phyloP scores from a whole-genome alignment of 2,113 vertebrate species.

The Tragulus kanchil region DNA sequence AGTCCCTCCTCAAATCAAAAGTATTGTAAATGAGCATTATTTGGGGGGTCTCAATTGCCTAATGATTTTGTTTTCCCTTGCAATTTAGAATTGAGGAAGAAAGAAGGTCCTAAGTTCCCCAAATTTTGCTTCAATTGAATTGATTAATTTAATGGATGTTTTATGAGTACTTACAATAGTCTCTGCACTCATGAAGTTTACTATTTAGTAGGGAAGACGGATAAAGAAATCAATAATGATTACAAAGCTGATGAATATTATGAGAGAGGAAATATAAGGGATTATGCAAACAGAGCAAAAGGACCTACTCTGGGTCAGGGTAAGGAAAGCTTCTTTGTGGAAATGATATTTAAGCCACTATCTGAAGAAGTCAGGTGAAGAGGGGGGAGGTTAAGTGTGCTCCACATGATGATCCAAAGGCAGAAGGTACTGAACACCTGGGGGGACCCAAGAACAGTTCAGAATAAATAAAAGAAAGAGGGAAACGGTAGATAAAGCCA shows the following conservation, averaged over 20 bases:
- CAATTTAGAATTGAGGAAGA: not conserved
- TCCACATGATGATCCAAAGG: not conserved
- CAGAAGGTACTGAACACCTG: not conserved
- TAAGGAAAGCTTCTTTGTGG: not conserved
- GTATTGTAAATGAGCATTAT: not conserved
- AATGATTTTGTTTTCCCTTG: not conserved
- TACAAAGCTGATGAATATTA: not conserved
- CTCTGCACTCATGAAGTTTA: not conserved
- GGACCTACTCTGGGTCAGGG: not conserved
- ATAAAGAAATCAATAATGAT: not conserved
- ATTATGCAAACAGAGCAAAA: not conserved
- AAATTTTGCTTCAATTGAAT: not conserved
- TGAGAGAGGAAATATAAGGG: not conserved
- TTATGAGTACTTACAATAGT: not conserved
- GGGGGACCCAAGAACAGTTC: not conserved
- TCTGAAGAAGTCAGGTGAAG: not conserved
- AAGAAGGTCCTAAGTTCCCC: not conserved
- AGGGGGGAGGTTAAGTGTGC: not conserved
- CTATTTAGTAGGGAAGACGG: not conserved
- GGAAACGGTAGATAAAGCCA: not conserved
- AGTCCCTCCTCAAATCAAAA: not conserved
- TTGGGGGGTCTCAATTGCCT: not conserved
- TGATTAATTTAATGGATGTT: not conserved
- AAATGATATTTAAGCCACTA: not conserved
- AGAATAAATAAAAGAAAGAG: not conserved